Base-by-base conservation (phyloP, 2,888 invertebrate species). In the Phyto melanocephala region DNA sequence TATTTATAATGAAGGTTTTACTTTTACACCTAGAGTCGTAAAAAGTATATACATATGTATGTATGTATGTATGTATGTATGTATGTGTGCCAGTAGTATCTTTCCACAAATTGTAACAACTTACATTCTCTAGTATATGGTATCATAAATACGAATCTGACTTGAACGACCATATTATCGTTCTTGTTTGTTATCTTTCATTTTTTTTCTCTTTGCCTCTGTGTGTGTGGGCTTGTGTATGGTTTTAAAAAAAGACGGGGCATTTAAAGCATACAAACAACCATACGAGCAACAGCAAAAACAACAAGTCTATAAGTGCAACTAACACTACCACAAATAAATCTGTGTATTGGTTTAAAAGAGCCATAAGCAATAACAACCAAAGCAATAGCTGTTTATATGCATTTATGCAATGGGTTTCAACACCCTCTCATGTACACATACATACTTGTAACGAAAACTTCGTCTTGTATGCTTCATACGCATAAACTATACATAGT, bases 241-340 rank as follows among this genome's bases (percentile, higher is more conserved):
- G 67, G 65, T 75, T 65, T 67, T 67, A 67, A 56, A n/a, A n/a
- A 67, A 75, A 75, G 75, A 67, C 75, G 75, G 67, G 67, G 67
- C 50, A 58, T 67, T 58, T 13, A 50, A 60, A 67, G 47, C 58
- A 67, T 67, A 75, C 67, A 67, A 75, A 15, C 67, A 47, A 67
- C 47, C 47, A 22, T 58, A 54, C n/a, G n/a, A n/a, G n/a, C n/a
- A n/a, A n/a, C 24, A 68, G 6, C 50, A 52, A 40, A 28, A 33
- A 58, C 62, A 71, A 68, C 70, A 71, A 28, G 13, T 20, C 33
- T 54, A 42, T 40, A 42, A 28, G 15, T 37, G 15, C 42, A 47
- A 56, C 35, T 42, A 54, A 45, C 24, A 15, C 45, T 47, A 47
- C 56, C 47, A 15, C 33, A 35, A 62, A 65, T 45, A 24, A 45